Percentiles rank a stretch among this genome's conserved stretches.
Conservation (phyloP, 2,888 invertebrate species). For the Mechanitis mazaeus region DNA sequence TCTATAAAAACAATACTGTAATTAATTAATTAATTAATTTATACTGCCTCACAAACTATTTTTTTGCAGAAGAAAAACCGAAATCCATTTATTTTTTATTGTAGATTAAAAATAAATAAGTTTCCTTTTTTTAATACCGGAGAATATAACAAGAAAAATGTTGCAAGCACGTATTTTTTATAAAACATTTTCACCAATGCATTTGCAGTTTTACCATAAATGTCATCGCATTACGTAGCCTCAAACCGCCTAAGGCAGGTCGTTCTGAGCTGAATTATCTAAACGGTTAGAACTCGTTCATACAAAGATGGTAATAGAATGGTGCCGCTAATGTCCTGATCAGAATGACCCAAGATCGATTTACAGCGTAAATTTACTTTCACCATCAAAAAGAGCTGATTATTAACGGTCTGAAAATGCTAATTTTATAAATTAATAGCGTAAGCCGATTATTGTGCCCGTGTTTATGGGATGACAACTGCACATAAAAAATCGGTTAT, state of each 20-base stretch:
- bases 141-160: no score
- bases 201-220: constrained; percentile 59
- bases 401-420: not conserved
- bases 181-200: constrained; percentile 70
- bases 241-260: constrained; percentile 62
- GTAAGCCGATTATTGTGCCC: no score
- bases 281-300: constrained; percentile 54
- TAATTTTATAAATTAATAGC: no score
- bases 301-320: constrained; percentile 50
- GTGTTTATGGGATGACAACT: no score
- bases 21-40: no score
- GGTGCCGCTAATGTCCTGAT: constrained; percentile 30
- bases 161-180: constrained; percentile 42
- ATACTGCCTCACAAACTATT: no score
- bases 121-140: no score
- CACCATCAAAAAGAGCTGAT: constrained; percentile 17
- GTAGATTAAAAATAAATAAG: no score
- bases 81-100: no score
- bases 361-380: constrained; percentile 26
- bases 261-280: constrained; percentile 62
- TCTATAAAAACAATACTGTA: no score
- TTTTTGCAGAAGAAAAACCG: no score
- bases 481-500: no score
- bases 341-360: constrained; percentile 23
- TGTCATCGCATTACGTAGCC: constrained; percentile 61